These are phyloP conservation scores for Panagrolaimus sp. DNA, from an alignment of 1,140 invertebrate species.

Conservation along the genomic window DNA sequence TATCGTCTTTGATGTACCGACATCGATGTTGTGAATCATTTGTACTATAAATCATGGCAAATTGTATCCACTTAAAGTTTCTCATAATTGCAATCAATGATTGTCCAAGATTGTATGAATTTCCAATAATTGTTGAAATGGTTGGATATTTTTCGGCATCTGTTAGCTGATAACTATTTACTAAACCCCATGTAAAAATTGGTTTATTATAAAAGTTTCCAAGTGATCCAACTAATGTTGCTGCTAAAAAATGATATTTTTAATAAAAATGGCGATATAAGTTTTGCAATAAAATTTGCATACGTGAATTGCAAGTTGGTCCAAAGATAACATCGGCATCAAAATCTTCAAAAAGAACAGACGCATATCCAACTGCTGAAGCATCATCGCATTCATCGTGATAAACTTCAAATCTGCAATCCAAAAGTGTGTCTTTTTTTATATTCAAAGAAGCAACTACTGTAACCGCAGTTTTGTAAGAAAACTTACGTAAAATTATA, in stretches of 20 bases:
- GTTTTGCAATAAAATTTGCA: background rate
- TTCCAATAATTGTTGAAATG: constrained; percentile 1
- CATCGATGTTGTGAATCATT: constrained; percentile 1
- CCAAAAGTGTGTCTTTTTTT: background rate
- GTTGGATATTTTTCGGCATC: background rate
- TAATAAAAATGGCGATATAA: background rate
- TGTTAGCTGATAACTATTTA: background rate
- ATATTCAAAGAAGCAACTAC: no score
- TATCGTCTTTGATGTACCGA: constrained; percentile 4
- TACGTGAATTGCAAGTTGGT: constrained; percentile 17
- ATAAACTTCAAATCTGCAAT: background rate
- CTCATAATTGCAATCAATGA: background rate
- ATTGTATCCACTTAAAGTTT: background rate
- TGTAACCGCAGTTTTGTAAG: no score
- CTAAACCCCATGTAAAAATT: constrained; percentile 3
- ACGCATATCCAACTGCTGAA: background rate
- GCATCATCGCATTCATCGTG: constrained; percentile 11
- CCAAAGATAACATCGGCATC: constrained; percentile 19
- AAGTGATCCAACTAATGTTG: background rate
- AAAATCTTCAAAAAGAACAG: background rate
- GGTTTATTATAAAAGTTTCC: background rate
- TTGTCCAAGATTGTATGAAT: background rate
- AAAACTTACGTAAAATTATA: constrained; percentile 9
- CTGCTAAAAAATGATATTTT: background rate
- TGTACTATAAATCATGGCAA: background rate